These are phyloP conservation scores for Silurus meridionalis DNA, from an alignment of 2,113 vertebrate species.

Conservation along the genomic window DNA sequence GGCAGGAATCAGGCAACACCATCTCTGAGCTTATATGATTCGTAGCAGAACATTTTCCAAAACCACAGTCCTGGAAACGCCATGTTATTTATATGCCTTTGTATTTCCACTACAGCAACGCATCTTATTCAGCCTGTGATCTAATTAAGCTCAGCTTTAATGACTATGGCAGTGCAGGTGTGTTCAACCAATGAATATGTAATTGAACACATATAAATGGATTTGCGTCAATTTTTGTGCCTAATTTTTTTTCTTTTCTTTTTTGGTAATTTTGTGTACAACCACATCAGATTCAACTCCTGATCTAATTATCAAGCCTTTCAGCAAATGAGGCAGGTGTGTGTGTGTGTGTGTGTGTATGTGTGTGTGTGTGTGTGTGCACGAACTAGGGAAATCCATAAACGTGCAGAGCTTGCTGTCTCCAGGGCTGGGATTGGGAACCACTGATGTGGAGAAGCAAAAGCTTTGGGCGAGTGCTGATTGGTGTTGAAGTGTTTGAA, in stretches of 20 bases:
- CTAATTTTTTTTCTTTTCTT: neutral
- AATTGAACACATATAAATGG: neutral
- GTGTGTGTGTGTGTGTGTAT: constrained; percentile 19
- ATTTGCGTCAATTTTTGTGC: neutral
- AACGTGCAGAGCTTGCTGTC: constrained; percentile 1
- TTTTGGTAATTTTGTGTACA: neutral
- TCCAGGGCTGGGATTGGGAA: constrained; percentile 22
- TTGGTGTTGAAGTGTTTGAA: neutral
- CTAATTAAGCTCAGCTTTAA: neutral
- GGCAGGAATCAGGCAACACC: neutral
- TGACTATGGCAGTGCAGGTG: neutral
- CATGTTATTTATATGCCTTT: neutral
- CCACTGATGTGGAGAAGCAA: constrained; percentile 6
- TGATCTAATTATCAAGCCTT: constrained; percentile 23
- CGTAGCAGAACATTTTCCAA: neutral
- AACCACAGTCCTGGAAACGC: constrained; percentile 21
- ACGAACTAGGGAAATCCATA: constrained; percentile 6
- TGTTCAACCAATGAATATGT: neutral
- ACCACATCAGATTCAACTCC: neutral
- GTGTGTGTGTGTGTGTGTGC: constrained; percentile 4
- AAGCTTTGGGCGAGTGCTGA: neutral
- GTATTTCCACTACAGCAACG: neutral
- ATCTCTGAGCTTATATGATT: neutral
- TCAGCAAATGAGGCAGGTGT: neutral
- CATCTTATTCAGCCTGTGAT: neutral